phyloP scores from a whole-genome alignment of 2,113 vertebrate species.

The Sisor rabdophorus region DNA sequence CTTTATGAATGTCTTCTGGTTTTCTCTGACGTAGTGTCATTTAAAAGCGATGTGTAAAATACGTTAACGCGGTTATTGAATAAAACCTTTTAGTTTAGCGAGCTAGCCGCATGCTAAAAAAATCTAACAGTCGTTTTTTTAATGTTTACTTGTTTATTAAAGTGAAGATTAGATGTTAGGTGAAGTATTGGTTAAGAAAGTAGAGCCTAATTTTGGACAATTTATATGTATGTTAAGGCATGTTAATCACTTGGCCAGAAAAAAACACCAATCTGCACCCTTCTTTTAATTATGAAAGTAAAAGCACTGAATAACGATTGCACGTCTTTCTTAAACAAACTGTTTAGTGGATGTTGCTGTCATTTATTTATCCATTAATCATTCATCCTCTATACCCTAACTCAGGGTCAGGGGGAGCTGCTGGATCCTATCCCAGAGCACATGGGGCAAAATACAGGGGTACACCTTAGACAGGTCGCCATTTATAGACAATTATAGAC shows the following conservation, averaged over 20 bases:
- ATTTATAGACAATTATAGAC: no score
- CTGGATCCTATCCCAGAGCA: no score
- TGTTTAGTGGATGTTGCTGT: neutral
- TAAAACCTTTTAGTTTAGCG: neutral
- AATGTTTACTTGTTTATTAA: neutral
- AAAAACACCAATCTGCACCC: neutral
- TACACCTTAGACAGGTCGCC: no score
- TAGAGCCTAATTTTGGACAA: neutral
- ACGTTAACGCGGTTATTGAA: no score
- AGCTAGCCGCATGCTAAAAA: constrained; percentile 30
- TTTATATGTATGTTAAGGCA: neutral
- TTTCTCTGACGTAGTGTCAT: neutral
- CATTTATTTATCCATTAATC: no score
- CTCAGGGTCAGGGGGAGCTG: no score
- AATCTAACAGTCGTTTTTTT: neutral
- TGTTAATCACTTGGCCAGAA: neutral
- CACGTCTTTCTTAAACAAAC: neutral
- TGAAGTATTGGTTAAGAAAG: neutral
- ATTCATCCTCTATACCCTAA: no score
- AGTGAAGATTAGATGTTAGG: neutral
- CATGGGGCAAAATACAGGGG: no score
- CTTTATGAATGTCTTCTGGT: neutral
- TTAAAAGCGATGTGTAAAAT: neutral
- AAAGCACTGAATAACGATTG: neutral
- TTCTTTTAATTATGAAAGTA: neutral